These are phyloP conservation scores for Synanthedon myopaeformis DNA, from an alignment of 2,888 invertebrate species.

Conservation along the genomic window DNA sequence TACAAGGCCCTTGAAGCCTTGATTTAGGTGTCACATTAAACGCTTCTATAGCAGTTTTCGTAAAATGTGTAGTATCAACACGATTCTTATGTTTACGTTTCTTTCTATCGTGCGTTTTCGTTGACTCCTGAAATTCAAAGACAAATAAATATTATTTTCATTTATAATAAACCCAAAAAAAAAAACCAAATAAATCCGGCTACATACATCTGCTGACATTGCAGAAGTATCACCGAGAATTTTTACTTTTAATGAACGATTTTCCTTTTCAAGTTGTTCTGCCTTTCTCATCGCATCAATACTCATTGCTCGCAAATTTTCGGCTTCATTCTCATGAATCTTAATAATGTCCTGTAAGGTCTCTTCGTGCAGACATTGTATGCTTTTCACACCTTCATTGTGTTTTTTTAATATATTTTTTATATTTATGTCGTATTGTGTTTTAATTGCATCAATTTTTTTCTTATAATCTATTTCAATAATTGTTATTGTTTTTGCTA, in stretches of 20 bases:
- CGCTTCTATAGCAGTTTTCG: constrained; percentile 49
- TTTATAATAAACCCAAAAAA: not conserved
- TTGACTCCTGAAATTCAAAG: constrained; percentile 27
- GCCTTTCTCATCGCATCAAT: constrained; percentile 56
- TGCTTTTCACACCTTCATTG: constrained; percentile 63
- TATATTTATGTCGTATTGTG: constrained; percentile 66
- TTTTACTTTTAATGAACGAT: constrained; percentile 31
- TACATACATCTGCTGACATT: constrained; percentile 30
- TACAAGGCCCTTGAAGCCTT: constrained; percentile 41
- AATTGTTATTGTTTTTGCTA: constrained; percentile 37
- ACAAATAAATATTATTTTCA: not conserved
- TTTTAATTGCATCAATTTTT: constrained; percentile 56
- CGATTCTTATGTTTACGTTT: constrained; percentile 22
- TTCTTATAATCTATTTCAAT: constrained; percentile 47
- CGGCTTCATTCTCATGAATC: constrained; percentile 64
- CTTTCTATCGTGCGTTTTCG: constrained; percentile 27
- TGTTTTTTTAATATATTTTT: constrained; percentile 65
- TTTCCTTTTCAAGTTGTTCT: constrained; percentile 52
- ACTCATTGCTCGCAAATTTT: constrained; percentile 54
- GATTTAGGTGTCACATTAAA: constrained; percentile 44
- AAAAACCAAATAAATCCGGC: not conserved
- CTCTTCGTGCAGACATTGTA: constrained; percentile 68
- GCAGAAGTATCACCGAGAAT: constrained; percentile 14
- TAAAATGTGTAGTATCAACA: constrained; percentile 28
- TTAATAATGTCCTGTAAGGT: constrained; percentile 54